Evolutionary conservation across 1,140 invertebrate genomes (phyloP), one percentile per base, ranked within the genome.

Genomic region (Zaprionus nigranus): DNA sequence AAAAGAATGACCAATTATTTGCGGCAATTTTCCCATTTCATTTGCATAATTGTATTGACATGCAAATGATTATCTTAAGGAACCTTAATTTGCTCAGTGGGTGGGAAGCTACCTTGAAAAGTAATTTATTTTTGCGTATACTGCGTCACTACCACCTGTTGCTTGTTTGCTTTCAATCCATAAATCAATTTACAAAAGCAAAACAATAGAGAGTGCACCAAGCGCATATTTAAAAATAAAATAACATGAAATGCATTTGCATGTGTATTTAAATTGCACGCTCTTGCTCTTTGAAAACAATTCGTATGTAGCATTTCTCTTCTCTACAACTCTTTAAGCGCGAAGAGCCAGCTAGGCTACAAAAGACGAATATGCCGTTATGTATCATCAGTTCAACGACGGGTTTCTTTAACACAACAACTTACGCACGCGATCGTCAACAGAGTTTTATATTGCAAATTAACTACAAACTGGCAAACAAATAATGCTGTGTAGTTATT

Each of bases 221-320:
- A 78, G 70, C 66, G 64, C 43, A 63, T 65, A 67, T 81, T 87
- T 84, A 87, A 81, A 88, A 87, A 88, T 81, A 84, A 87, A 76
- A 71, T 75, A 58, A 61, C 66, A 65, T 65, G 26, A 46, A 70
- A 60, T 68, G 49, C 17, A 58, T 64, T 54, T 62, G 26, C 77
- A 68, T 65, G 56, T 80, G 72, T 62, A 65, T 77, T 68, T 71
- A 54, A 61, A 69, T 83, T 75, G 66, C 61, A 15, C 40, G 36
- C 62, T 68, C 59, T 43, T 56, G 53, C 77, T 53, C 58, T 51
- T 43, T 26, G 26, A n/a, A n/a, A 24, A 36, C 22, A 20, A 9
- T 54, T 58, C 53, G 12, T 20, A 62, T 53, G 38, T 46, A 54
- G 20, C 1, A 22, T 28, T 61, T 67, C 77, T 80, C 71, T 85